Evolutionary conservation across 2,888 invertebrate species (phyloP).

Genomic region (Macrosoma leucophasiata): DNA sequence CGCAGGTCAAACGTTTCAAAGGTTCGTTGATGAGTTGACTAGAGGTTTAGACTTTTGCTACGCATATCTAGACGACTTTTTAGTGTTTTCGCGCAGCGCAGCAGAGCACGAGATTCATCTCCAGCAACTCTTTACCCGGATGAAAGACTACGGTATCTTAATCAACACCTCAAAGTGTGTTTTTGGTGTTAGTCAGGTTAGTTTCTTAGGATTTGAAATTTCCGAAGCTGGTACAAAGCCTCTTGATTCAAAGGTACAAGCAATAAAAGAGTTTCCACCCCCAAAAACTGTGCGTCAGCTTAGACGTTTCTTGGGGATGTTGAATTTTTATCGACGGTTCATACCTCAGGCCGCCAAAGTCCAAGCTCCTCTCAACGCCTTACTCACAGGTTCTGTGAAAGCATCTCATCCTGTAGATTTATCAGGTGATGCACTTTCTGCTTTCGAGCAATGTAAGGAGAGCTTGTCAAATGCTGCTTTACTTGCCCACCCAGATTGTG

Average conservation of each 20-base stretch:
- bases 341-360: slow-evolving; percentile 1
- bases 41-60: slow-evolving; percentile 17
- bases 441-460: slow-evolving; percentile 30
- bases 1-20: slow-evolving; percentile 44
- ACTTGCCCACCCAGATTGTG: slow-evolving; percentile 35
- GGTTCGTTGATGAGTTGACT: slow-evolving; percentile 33
- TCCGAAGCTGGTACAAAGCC: background rate
- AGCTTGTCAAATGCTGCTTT: slow-evolving; percentile 31
- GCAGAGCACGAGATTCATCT: background rate
- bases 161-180: background rate
- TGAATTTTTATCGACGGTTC: background rate
- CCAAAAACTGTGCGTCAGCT: background rate
- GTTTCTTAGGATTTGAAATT: background rate
- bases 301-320: background rate
- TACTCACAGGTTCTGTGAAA: no score
- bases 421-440: no score
- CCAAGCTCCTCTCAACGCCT: background rate
- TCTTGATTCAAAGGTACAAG: background rate
- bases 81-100: slow-evolving; percentile 23
- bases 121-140: background rate
- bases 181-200: background rate
- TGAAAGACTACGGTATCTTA: background rate
- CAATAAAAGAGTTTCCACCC: background rate
- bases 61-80: slow-evolving; percentile 35
- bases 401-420: no score